Conservation (phyloP, 2,888 invertebrate genomes). For the Stratiomys singularior region DNA sequence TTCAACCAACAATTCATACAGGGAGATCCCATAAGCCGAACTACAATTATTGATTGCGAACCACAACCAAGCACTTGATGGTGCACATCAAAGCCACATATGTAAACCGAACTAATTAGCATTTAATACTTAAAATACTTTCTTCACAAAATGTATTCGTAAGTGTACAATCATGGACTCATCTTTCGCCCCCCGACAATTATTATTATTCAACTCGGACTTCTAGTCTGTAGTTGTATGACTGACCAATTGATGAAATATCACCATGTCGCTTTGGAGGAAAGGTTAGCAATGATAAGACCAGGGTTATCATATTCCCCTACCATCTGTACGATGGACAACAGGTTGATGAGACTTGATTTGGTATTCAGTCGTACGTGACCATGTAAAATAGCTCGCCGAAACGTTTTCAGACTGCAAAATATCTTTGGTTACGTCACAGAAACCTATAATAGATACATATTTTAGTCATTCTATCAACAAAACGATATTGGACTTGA, state of each 20-base stretch:
- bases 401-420: not conserved
- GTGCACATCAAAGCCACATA: no score
- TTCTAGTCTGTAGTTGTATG: not conserved
- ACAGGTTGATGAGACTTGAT: not conserved
- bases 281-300: slow-evolving; percentile 24
- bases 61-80: no score
- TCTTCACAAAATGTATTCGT: no score
- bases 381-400: not conserved
- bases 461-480: not conserved
- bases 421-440: not conserved
- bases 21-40: no score
- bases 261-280: not conserved
- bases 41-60: no score
- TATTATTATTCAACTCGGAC: not conserved
- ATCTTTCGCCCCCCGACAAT: not conserved
- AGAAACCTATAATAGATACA: no score
- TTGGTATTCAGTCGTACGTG: not conserved
- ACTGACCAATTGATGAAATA: slow-evolving; percentile 9
- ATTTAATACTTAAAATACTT: no score
- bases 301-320: slow-evolving; percentile 6
- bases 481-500: not conserved
- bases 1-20: no score
- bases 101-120: no score
- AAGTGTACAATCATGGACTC: not conserved
- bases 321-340: not conserved